Base-by-base conservation (phyloP, 2,113 vertebrate genomes). In the Helogale parvula region DNA sequence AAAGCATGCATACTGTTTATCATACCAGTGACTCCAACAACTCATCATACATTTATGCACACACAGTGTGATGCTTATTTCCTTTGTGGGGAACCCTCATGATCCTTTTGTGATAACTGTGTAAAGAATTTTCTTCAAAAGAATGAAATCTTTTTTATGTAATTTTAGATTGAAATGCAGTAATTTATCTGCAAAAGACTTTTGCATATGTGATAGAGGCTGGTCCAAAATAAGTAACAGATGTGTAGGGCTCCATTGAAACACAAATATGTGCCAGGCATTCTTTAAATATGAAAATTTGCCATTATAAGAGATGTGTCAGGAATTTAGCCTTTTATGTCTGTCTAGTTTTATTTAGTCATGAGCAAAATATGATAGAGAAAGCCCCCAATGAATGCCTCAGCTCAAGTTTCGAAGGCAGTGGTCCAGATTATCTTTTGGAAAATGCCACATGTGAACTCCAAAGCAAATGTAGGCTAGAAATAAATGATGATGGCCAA, bases 211-310 rank as follows among this genome's bases (percentile, higher is more conserved):
- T 97, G 97, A 97, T 96, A 97, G 96, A 91, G 86, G 96, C 98
- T 98, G 95, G 94, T 97, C 98, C 98, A 98, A 98, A 98, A 98
- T 98, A 98, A 98, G 98, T 98, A 98, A 98, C 98, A 98, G 98
- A 97, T 98, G 97, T 97, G 97, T 93, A 98, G 95, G 98, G 96
- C 97, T 96, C 96, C 96, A 98, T 47, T 98, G 98, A 97, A 96
- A 98, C 96, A 97, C 98, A 99, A 98, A 98, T 98, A 98, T 97
- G 98, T 98, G 97, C 95, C 77, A 94, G 94, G 84, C 52, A 93
- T 97, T 96, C 88, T 98, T 97, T 93, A 84, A 97, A 97, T 97
- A 97, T 93, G 98, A 98, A 98, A 98, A 98, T 97, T 95, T 98
- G 96, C 97, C 96, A 95, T 97, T 98, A 88, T 94, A 96, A 98